Evolutionary conservation across 2,888 invertebrate species (phyloP).

Genomic region (Monopis laevigella): DNA sequence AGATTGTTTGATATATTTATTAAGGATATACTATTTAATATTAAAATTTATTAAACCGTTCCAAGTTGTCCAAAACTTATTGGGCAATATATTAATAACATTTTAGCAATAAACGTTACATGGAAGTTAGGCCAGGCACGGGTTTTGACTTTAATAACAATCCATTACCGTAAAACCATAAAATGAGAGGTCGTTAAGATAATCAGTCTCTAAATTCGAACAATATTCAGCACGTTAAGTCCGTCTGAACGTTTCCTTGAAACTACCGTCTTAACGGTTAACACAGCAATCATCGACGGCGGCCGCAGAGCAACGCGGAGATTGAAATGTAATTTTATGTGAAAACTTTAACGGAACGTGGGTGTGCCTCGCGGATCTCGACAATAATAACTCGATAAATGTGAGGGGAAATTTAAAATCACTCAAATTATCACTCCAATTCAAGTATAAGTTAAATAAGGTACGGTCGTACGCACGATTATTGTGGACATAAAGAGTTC

Average conservation of each 20-base stretch:
- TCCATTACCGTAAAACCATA: slow-evolving; percentile 8
- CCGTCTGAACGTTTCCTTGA: slow-evolving; percentile 30
- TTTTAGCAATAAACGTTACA: too few species aligned
- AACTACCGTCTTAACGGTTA: slow-evolving; percentile 39
- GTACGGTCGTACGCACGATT: too few species aligned
- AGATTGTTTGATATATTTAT: slow-evolving; percentile 27
- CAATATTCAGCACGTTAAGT: slow-evolving; percentile 27
- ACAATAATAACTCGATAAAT: slow-evolving; percentile 11
- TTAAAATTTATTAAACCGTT: too few species aligned
- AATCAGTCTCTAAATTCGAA: slow-evolving; percentile 32
- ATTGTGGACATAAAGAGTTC: too few species aligned
- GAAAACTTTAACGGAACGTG: slow-evolving; percentile 24
- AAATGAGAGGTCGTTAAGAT: slow-evolving; percentile 22
- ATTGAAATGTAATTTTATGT: slow-evolving; percentile 48
- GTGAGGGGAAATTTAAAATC: slow-evolving; percentile 3
- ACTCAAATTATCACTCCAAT: too few species aligned
- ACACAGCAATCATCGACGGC: slow-evolving; percentile 29
- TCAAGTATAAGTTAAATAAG: too few species aligned
- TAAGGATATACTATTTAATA: too few species aligned
- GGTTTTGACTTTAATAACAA: slow-evolving; percentile 1
- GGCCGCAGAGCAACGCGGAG: slow-evolving; percentile 24
- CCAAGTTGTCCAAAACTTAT: too few species aligned
- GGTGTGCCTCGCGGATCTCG: slow-evolving; percentile 9
- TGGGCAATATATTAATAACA: too few species aligned
- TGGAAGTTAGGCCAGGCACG: too few species aligned